Evolutionary conservation across 2,113 vertebrate species (phyloP), one percentile per base, ranked within the genome.

Genomic region (Trogon surrucura): DNA sequence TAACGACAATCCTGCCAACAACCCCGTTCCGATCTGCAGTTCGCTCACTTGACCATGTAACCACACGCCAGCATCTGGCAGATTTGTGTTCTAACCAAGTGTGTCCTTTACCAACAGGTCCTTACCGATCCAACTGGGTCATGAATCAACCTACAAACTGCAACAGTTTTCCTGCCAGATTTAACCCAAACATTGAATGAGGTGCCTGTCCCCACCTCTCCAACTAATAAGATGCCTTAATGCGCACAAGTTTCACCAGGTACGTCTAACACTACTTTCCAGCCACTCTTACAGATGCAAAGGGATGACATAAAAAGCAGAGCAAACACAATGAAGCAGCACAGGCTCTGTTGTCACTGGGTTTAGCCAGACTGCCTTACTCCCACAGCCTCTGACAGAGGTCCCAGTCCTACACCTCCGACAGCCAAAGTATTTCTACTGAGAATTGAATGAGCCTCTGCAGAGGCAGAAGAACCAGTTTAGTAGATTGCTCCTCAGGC

Each of bases 11-110:
- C 47, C 27, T 41, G 18, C 19, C 32, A 53, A 17, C 82, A 60
- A 54, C 8, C 13, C 1, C 0, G 29, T 8, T 50, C 51, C 53
- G 36, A 17, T 9, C 62, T 15, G 38, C 47, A 57, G 67, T 10
- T 83, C 41, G 8, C 8, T 44, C 67, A 47, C 71, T 41, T 30
- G 13, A 62, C 34, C 41, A 34, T 8, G 47, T 60, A 36, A 27
- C 9, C 79, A 27, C 14, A 9, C 1, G 2, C 11, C 74, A 90
- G 44, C 47, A 67, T 13, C 47, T 67, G 25, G 9, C 32, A 8
- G 30, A 23, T 60, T 69, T 34, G 34, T 65, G 11, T 27, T 50
- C 69, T 36, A 21, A 41, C 15, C 50, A 69, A 47, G 12, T 7
- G 8, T 3, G 13, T n/a, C 26, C 67, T 70, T 41, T 13, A n/a